Percentiles rank a stretch among this genome's conserved stretches.
Evolutionary conservation across 1,140 invertebrate genomes (phyloP).

Genomic region (Drosophila orena): DNA sequence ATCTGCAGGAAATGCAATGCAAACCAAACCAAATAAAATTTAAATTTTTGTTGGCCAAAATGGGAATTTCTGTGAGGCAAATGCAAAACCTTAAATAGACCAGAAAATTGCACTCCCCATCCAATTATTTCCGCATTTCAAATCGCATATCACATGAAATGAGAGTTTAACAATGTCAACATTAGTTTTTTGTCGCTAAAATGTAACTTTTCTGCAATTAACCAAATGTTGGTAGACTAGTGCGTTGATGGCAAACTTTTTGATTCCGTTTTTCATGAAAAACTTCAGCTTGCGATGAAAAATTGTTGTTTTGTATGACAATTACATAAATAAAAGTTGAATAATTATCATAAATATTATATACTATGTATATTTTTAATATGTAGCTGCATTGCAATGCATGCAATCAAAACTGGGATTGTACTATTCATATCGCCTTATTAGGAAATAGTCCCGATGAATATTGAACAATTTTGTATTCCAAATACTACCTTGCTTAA

Average conservation of each 20-base stretch:
- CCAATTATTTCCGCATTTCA: background rate
- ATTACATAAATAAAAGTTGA: too few relatives aligned
- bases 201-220: background rate
- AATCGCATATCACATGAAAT: background rate
- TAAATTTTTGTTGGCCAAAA: constrained; percentile 19
- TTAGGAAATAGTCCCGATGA: background rate
- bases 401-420: too few relatives aligned
- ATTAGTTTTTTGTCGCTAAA: background rate
- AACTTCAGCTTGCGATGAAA: too few relatives aligned
- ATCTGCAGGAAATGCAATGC: constrained; percentile 30
- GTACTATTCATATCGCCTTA: too few relatives aligned
- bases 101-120: background rate
- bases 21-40: constrained; percentile 32
- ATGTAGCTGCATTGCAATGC: too few relatives aligned
- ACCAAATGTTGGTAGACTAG: background rate
- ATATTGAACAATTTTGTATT: constrained; percentile 13
- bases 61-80: background rate
- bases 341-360: too few relatives aligned
- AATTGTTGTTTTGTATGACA: too few relatives aligned
- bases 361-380: too few relatives aligned
- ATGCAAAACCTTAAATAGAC: constrained; percentile 22
- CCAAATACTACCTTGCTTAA: constrained; percentile 23
- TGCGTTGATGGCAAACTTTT: too few relatives aligned
- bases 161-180: background rate
- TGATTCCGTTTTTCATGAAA: too few relatives aligned